Conservation (phyloP, 35 echinoderm and acorn worm species). For the Lytechinus pictus region DNA sequence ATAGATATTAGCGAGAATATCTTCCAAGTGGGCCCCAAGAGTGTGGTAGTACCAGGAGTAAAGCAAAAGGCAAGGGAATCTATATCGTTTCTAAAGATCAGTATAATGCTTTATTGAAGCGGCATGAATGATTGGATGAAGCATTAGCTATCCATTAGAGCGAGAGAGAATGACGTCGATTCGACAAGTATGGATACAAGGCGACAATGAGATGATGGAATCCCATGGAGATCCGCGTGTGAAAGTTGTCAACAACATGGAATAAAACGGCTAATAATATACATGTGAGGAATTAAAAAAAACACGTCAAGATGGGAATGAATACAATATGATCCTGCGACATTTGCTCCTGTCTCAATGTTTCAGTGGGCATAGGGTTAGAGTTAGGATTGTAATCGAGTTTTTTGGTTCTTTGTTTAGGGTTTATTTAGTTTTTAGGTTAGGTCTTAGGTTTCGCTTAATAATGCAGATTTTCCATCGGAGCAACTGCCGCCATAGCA, state of each 20-base stretch:
- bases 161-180: background rate
- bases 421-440: too few species aligned
- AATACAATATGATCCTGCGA: too few species aligned
- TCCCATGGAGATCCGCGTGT: background rate
- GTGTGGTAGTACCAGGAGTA: background rate
- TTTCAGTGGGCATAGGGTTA: too few species aligned
- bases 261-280: too few species aligned
- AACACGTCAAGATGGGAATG: too few species aligned
- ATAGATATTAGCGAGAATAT: background rate
- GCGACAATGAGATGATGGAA: background rate
- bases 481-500: too few species aligned
- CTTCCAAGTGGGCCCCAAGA: background rate
- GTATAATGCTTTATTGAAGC: slow-evolving; percentile 3
- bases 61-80: background rate
- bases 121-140: background rate
- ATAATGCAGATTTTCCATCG: too few species aligned
- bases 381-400: too few species aligned
- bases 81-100: background rate
- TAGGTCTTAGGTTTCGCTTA: too few species aligned
- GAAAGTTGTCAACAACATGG: background rate
- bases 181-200: background rate
- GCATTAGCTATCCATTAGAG: slow-evolving; percentile 11
- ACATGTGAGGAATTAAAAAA: too few species aligned
- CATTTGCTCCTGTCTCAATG: too few species aligned
- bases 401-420: too few species aligned